A percentile compares a stretch with the other conserved stretches of the same genome.
Conservation (phyloP, 2,797 vertebrate genomes). For the Rhinoraja longicauda region DNA sequence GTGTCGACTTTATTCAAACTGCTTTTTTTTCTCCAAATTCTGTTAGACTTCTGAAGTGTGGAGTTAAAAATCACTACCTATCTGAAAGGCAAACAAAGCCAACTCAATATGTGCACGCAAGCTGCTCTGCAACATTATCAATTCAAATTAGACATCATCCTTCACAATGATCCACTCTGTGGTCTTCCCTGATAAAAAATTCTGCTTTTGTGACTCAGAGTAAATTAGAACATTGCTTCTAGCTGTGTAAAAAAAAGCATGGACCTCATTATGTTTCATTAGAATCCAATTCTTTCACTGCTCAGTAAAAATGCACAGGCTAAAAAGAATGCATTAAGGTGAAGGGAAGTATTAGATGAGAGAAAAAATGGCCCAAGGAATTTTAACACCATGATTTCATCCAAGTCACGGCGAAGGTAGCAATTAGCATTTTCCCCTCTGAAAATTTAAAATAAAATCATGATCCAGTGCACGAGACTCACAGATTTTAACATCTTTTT, state of each 20-base stretch:
- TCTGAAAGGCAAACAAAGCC: constrained; percentile 10
- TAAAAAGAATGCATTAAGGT: constrained; percentile 13
- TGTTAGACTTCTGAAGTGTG: background rate
- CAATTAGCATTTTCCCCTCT: background rate
- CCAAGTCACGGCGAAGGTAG: background rate
- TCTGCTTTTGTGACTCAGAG: constrained; percentile 35
- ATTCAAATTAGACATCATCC: constrained; percentile 25
- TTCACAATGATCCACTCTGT: constrained; percentile 36
- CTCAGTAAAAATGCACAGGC: constrained; percentile 16
- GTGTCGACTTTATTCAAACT: background rate
- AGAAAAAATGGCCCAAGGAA: background rate
- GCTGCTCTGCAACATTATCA: constrained; percentile 24
- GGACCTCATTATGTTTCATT: constrained; percentile 32
- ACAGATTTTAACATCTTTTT: background rate
- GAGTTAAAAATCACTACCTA: background rate
- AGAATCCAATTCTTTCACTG: constrained; percentile 14
- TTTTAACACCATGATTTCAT: constrained; percentile 19
- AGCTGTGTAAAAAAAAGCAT: constrained; percentile 28
- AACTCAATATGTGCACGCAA: constrained; percentile 30
- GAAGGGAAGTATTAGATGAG: background rate
- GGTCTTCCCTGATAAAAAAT: constrained; percentile 37
- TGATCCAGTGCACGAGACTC: background rate
- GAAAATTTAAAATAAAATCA: background rate
- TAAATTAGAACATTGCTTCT: constrained; percentile 34
- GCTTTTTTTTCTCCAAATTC: background rate